Evolutionary conservation across 2,113 vertebrate genomes (phyloP).

Genomic region (Uria lomvia): DNA sequence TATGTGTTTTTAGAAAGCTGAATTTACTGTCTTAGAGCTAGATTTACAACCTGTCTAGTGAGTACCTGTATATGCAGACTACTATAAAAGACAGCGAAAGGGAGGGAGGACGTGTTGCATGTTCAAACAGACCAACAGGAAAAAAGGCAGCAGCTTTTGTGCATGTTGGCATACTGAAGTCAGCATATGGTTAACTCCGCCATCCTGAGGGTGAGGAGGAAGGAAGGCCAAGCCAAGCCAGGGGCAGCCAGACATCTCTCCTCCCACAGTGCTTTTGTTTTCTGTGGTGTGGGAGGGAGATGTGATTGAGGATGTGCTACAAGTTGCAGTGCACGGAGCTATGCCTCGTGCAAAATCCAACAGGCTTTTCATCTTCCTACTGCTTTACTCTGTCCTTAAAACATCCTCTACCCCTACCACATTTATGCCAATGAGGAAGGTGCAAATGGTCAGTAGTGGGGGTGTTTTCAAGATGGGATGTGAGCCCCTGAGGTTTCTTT

Average conservation of each 20-base stretch:
- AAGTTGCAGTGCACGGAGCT: neutral
- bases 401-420: neutral
- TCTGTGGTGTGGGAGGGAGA: neutral
- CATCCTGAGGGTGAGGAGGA: neutral
- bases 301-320: neutral
- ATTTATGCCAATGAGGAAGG: neutral
- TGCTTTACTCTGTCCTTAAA: neutral
- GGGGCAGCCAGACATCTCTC: neutral
- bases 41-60: constrained; percentile 45
- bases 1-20: constrained; percentile 34
- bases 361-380: neutral
- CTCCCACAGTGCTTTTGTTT: neutral
- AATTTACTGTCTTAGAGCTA: constrained; percentile 47
- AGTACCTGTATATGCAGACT: neutral
- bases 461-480: neutral
- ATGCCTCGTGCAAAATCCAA: accelerated
- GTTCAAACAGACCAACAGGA: neutral
- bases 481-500: neutral
- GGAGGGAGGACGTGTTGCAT: neutral
- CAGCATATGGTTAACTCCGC: neutral
- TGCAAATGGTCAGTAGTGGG: neutral
- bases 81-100: neutral
- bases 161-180: neutral
- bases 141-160: neutral
- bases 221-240: neutral